Base-by-base conservation (phyloP, 2,113 vertebrate species). In the Lutjanus erythropterus region DNA sequence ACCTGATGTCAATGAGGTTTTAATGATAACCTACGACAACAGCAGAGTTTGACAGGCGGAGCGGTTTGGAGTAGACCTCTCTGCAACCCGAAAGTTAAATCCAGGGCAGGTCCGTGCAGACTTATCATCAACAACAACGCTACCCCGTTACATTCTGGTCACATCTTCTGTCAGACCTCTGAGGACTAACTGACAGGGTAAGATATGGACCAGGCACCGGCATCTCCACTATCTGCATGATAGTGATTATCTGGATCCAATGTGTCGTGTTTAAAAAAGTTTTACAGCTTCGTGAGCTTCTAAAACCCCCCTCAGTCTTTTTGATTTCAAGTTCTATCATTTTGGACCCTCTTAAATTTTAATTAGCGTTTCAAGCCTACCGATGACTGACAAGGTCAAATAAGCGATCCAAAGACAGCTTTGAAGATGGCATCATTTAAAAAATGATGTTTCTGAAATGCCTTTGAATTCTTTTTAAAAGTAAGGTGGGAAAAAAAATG, bases 11-110 rank as follows among this genome's bases (percentile, higher is more conserved):
- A 72, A 76, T 71, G 27, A 70, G 65, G 72, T 49, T 77, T 74
- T 67, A 81, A 53, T 67, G 87, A 81, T 68, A 84, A 77, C 55
- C 78, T 66, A 31, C 61, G 47, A 65, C 50, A 86, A 64, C 47
- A 78, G 15, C 55, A 81, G 15, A 70, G 41, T 66, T 53, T 69
- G 58, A 80, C 47, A 47, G 56, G 44, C 25, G 71, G 50, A 78
- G 64, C 33, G 19, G 44, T 82, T 41, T 59, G 59, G 33, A 86
- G 18, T 55, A 44, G 25, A 69, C 62, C 23, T 55, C 2, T 39
- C 11, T 58, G 14, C 47, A 58, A 53, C 12, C 42, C 11, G 55
- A 56, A 52, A 11, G 58, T 71, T 37, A 53, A 3, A 6, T 33
- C 31, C 33, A 70, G 58, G 85, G 70, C 44, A 86, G 66, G 1